phyloP scores from a whole-genome alignment of 1,140 invertebrate species.

The Ceratoteleas bidentatus region DNA sequence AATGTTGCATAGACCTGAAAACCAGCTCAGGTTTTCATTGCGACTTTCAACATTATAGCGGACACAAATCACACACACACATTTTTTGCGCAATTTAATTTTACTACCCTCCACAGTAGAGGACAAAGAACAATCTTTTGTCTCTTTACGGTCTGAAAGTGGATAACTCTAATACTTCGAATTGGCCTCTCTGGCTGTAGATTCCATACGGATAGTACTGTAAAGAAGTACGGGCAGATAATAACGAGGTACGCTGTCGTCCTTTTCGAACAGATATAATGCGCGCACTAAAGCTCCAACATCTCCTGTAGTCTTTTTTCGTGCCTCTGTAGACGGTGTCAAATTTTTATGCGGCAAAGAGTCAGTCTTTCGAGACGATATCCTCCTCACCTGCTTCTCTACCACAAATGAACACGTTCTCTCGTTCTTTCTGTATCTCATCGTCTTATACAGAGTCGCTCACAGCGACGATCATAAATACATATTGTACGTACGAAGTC shows the following conservation, averaged over 20 bases:
- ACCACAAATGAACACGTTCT: slow-evolving; percentile 41
- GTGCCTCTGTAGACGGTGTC: slow-evolving; percentile 72
- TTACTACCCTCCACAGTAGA: slow-evolving; percentile 73
- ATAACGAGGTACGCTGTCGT: slow-evolving; percentile 80
- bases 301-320: slow-evolving; percentile 63
- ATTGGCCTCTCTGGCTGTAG: slow-evolving; percentile 54
- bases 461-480: slow-evolving; percentile 28
- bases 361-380: slow-evolving; percentile 67
- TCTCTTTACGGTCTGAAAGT: slow-evolving; percentile 81
- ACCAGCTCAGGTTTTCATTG: too few species aligned
- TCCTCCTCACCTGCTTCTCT: slow-evolving; percentile 67
- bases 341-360: slow-evolving; percentile 76
- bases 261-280: slow-evolving; percentile 71
- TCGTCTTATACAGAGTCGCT: slow-evolving; percentile 41
- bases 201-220: slow-evolving; percentile 66
- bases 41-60: too few species aligned
- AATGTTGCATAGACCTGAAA: too few species aligned
- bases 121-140: slow-evolving; percentile 76
- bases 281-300: slow-evolving; percentile 73
- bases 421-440: slow-evolving; percentile 30
- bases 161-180: slow-evolving; percentile 66
- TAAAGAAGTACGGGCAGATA: slow-evolving; percentile 78
- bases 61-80: too few species aligned
- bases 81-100: slow-evolving; percentile 69
- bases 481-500: slow-evolving; percentile 50